phyloP scores from a whole-genome alignment of 2,113 vertebrate genomes.

The Phrynosoma blainvillii region DNA sequence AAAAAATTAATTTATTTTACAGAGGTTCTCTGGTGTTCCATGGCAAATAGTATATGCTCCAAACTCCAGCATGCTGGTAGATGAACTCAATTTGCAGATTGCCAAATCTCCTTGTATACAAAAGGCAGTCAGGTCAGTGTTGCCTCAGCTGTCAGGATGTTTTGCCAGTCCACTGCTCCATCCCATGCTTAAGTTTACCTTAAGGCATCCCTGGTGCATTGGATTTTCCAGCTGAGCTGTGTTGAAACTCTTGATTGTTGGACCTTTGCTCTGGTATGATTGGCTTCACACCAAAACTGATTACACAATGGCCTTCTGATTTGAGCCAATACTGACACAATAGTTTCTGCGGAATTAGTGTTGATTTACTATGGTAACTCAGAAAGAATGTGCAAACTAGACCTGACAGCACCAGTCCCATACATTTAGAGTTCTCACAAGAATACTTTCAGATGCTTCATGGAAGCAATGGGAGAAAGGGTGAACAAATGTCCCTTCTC shows the following conservation, averaged over 20 bases:
- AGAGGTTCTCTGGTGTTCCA: background rate
- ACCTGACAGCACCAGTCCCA: background rate
- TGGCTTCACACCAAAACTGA: background rate
- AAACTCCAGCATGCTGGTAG: no score
- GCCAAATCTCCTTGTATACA: background rate
- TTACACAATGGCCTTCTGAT: background rate
- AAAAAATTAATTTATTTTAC: background rate
- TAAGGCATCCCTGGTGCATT: background rate
- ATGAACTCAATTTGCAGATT: background rate
- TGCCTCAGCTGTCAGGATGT: background rate
- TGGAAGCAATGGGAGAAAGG: background rate
- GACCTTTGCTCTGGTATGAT: background rate
- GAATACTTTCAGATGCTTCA: background rate
- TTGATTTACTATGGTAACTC: background rate
- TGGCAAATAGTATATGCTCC: background rate
- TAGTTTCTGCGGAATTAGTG: background rate
- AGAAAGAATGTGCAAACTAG: no score
- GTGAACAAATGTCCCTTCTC: no score
- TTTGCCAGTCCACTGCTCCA: background rate
- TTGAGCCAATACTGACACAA: constrained; percentile 9
- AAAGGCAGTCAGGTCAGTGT: background rate
- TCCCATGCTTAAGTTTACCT: background rate
- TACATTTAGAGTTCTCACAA: background rate
- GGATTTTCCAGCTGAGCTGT: background rate
- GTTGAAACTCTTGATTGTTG: background rate